phyloP scores from a whole-genome alignment of 1,140 invertebrate species.

The Drosophila nebulosa region DNA sequence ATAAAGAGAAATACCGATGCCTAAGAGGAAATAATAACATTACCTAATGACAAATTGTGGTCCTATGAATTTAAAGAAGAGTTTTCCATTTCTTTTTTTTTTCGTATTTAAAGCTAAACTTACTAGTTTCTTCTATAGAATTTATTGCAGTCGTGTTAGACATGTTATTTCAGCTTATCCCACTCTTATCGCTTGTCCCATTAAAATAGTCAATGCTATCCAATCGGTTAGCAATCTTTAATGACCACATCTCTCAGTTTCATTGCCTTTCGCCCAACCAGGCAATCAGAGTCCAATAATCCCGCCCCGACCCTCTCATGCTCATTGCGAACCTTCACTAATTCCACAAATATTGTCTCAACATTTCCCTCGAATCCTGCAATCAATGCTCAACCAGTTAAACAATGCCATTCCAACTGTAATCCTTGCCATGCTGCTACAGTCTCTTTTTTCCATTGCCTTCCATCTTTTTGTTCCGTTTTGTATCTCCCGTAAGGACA shows the following conservation, averaged over 20 bases:
- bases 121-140: background rate
- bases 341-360: conserved; percentile 62
- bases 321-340: conserved; percentile 50
- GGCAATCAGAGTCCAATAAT: conserved; percentile 28
- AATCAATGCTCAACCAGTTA: conserved; percentile 48
- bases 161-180: background rate
- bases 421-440: conserved; percentile 47
- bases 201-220: background rate
- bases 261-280: background rate
- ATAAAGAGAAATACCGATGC: too few species aligned
- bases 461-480: background rate
- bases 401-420: conserved; percentile 28
- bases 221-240: background rate
- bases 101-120: background rate
- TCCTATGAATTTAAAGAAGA: too few species aligned
- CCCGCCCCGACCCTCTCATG: conserved; percentile 4
- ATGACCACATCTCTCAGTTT: background rate
- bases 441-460: background rate
- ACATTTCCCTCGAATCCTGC: conserved; percentile 36
- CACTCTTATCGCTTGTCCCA: background rate
- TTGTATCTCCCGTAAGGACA: background rate
- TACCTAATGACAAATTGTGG: too few species aligned
- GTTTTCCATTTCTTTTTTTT: too few species aligned
- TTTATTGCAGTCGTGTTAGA: background rate
- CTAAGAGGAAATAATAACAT: too few species aligned